Conservation (phyloP, 2,113 vertebrate genomes). For the Poeciliopsis retropinna region DNA sequence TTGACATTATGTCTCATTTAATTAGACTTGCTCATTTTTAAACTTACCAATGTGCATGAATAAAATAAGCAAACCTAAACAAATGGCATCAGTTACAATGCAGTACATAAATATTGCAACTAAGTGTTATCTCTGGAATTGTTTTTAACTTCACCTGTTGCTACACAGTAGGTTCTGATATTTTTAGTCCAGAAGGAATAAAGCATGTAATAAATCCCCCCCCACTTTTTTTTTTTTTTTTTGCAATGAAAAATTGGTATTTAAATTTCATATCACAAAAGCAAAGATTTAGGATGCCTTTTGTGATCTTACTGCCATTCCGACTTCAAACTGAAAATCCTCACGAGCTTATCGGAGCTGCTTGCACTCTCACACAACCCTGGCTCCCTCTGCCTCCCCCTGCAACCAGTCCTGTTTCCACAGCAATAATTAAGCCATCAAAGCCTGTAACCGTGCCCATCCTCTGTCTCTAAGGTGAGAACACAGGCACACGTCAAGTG, state of each 20-base stretch:
- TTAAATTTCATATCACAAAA: slow-evolving; percentile 43
- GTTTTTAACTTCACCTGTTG: not conserved
- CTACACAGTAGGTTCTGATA: not conserved
- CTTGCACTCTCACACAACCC: slow-evolving; percentile 64
- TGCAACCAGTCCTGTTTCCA: slow-evolving; percentile 74
- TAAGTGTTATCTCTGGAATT: not conserved
- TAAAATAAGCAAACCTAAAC: no score
- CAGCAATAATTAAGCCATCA: slow-evolving; percentile 83
- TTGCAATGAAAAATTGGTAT: slow-evolving; percentile 44
- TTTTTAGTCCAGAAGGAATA: slow-evolving; percentile 4
- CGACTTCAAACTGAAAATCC: slow-evolving; percentile 65
- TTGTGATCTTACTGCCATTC: slow-evolving; percentile 66
- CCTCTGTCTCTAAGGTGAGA: slow-evolving; percentile 78
- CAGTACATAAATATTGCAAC: not conserved
- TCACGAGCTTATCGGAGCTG: slow-evolving; percentile 64
- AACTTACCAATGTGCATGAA: not conserved
- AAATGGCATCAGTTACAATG: not conserved
- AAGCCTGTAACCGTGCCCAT: slow-evolving; percentile 75
- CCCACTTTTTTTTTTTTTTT: slow-evolving; percentile 1
- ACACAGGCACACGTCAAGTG: slow-evolving; percentile 74
- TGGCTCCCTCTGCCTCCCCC: slow-evolving; percentile 27
- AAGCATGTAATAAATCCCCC: slow-evolving; percentile 23
- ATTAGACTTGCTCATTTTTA: not conserved
- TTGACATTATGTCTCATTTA: not conserved
- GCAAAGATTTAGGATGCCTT: slow-evolving; percentile 63